phyloP scores from a whole-genome alignment of 2,888 invertebrate species.

The Merodon equestris region DNA sequence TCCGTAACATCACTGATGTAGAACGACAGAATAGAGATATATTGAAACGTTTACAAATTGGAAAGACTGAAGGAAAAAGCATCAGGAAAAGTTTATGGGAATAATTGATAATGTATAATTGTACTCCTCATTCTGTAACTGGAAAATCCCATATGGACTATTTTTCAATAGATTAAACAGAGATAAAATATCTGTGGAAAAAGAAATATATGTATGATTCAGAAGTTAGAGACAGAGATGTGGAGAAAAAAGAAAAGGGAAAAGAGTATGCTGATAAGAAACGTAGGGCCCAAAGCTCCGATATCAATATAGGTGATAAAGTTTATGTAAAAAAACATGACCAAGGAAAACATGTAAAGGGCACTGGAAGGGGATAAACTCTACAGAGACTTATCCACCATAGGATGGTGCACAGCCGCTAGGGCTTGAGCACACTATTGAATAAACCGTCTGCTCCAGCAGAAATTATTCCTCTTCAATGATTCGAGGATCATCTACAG shows the following conservation, averaged over 20 bases:
- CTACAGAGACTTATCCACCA: too few relatives aligned
- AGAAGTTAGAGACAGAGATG: conserved; percentile 10
- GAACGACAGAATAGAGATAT: neutral
- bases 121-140: neutral
- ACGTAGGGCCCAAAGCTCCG: neutral
- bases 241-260: neutral
- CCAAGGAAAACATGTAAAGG: neutral
- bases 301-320: conserved; percentile 11
- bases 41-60: neutral
- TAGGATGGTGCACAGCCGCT: too few relatives aligned
- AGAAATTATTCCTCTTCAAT: too few relatives aligned
- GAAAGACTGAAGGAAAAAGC: neutral
- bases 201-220: too few relatives aligned
- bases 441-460: too few relatives aligned
- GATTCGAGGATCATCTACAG: too few relatives aligned
- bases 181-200: conserved; percentile 6
- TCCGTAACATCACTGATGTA: too few relatives aligned
- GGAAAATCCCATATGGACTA: neutral
- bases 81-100: neutral
- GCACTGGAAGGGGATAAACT: too few relatives aligned
- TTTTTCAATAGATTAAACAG: neutral
- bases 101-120: neutral
- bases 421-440: too few relatives aligned
- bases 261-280: conserved; percentile 24
- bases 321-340: conserved; percentile 10